Conservation (phyloP, 1,140 invertebrate species). For the Aradophagus sp. region DNA sequence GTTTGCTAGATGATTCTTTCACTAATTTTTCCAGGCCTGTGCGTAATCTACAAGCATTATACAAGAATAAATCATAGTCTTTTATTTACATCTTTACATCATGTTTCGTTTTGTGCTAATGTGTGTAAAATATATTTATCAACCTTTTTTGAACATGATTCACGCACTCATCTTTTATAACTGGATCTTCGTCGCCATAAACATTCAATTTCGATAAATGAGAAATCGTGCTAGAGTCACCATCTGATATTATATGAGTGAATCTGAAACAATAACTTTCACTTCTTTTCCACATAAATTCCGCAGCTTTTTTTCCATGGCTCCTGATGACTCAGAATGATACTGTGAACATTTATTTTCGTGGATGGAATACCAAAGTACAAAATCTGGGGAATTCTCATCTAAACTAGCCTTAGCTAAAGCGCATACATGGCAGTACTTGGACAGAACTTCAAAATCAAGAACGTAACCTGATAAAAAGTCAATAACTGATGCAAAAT, state of each 20-base stretch:
- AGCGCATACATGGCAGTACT: constrained; percentile 14
- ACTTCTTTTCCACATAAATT: constrained; percentile 6
- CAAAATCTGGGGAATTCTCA: constrained; percentile 8
- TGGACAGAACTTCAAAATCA: constrained; percentile 17
- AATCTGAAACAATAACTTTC: constrained; percentile 4
- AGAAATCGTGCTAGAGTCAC: constrained; percentile 2
- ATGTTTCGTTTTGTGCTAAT: too few relatives aligned
- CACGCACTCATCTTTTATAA: constrained; percentile 16
- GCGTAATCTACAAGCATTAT: constrained; percentile 11
- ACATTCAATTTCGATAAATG: constrained; percentile 9
- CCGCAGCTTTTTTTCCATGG: constrained; percentile 15
- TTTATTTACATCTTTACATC: not conserved
- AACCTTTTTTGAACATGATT: constrained; percentile 24
- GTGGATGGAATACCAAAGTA: not conserved
- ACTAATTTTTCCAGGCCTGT: constrained; percentile 20
- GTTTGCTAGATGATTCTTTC: constrained; percentile 8
- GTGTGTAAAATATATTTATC: too few relatives aligned
- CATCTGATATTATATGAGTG: constrained; percentile 4
- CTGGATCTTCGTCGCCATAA: constrained; percentile 1
- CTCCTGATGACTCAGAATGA: constrained; percentile 19
- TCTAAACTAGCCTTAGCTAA: constrained; percentile 2
- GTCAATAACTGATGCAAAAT: constrained; percentile 11
- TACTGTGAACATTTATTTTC: constrained; percentile 1
- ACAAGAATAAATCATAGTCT: constrained; percentile 2
- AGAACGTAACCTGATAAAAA: constrained; percentile 3